Conservation (phyloP, 2,797 vertebrate genomes). For the Crocodylus rhombifer region DNA sequence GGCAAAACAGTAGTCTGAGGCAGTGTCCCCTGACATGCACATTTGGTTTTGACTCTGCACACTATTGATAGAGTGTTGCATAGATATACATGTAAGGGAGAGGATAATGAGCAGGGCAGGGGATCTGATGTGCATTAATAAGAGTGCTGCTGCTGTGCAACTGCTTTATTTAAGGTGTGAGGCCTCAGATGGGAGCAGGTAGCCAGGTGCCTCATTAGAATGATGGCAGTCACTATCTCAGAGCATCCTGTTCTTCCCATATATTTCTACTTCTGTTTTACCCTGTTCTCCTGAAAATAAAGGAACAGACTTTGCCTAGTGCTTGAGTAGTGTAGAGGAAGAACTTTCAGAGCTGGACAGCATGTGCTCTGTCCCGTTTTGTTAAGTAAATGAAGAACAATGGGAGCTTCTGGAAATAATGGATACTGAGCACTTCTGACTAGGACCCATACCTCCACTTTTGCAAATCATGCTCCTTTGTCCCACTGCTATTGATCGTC, state of each 20-base stretch:
- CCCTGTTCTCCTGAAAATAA: neutral
- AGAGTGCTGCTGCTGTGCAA: neutral
- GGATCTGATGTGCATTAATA: neutral
- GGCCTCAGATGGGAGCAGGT: neutral
- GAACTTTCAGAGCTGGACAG: neutral
- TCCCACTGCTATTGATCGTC: neutral
- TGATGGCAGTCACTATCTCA: neutral
- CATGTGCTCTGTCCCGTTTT: neutral
- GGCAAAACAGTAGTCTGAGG: neutral
- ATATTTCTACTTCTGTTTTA: neutral
- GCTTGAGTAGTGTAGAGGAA: neutral
- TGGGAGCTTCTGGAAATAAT: neutral
- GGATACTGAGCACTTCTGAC: neutral
- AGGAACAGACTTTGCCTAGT: neutral
- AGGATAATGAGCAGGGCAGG: neutral
- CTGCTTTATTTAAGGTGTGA: neutral
- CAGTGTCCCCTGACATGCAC: neutral
- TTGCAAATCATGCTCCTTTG: neutral
- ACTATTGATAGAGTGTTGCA: fast-evolving
- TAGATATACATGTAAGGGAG: fast-evolving
- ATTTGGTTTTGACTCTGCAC: fast-evolving
- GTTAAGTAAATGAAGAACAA: neutral
- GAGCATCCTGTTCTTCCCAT: neutral
- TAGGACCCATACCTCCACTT: neutral
- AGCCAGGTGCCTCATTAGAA: fast-evolving